Conservation (phyloP, 1,140 invertebrate species). For the Temnothorax nylanderi region DNA sequence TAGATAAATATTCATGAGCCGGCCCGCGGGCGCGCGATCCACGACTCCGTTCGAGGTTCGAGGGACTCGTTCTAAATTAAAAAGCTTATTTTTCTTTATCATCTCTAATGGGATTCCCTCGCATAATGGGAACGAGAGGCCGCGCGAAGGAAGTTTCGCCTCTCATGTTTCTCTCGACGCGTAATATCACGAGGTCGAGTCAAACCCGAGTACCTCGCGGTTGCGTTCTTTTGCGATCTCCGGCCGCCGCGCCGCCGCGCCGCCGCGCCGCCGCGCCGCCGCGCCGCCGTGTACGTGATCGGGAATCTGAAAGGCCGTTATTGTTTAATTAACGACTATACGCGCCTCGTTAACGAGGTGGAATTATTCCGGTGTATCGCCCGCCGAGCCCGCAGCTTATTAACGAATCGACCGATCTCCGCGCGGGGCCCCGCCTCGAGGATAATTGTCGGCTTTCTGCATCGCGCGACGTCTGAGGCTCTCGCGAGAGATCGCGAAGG, state of each 20-base stretch:
- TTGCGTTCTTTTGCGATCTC: neutral
- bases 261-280: no score
- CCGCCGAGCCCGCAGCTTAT: conserved; percentile 39
- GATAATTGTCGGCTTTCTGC: conserved; percentile 59
- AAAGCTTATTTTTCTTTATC: neutral
- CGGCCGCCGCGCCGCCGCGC: neutral
- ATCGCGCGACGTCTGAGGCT: neutral
- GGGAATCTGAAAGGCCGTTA: conserved; percentile 28
- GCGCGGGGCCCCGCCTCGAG: conserved; percentile 39
- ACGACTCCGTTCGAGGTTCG: neutral
- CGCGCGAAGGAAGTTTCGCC: neutral
- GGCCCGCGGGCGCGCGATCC: neutral
- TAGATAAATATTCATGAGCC: conserved; percentile 27
- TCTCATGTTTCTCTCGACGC: neutral
- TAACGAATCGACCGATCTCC: conserved; percentile 62
- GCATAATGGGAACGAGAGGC: neutral
- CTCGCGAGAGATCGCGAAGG: conserved; percentile 41
- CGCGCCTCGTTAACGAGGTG: conserved; percentile 25
- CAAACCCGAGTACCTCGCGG: neutral
- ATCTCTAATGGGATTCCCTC: no score
- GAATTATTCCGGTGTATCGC: conserved; percentile 25
- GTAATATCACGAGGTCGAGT: neutral
- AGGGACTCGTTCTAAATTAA: neutral
- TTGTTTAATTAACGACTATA: conserved; percentile 33
- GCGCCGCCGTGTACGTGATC: neutral